A percentile compares a stretch with the other conserved stretches of the same genome.
These are phyloP conservation scores for Allolobophora icterica DNA, from an alignment of 2,888 invertebrate genomes.

Conservation along the genomic window DNA sequence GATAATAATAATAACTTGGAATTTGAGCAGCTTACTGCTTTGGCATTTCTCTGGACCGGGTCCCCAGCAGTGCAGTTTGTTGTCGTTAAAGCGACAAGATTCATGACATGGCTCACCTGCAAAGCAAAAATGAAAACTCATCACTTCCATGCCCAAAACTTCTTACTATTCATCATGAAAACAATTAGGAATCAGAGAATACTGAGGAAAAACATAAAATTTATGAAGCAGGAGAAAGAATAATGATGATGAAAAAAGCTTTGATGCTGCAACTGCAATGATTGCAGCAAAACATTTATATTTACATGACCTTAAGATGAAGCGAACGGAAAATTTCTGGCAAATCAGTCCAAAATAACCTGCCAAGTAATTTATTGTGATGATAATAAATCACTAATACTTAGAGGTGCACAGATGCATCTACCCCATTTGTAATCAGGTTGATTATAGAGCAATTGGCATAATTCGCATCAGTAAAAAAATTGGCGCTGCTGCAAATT, in stretches of 20 bases:
- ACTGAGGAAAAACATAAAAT: background rate
- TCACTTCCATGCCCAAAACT: background rate
- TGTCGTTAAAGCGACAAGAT: background rate
- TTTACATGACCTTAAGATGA: background rate
- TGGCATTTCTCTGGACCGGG: slow-evolving; percentile 91
- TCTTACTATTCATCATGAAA: background rate
- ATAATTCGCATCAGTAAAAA: no score
- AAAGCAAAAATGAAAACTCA: background rate
- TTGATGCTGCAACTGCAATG: background rate
- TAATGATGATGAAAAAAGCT: background rate
- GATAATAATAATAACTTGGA: background rate
- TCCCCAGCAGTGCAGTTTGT: slow-evolving; percentile 79
- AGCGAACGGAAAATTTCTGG: no score
- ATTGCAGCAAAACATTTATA: background rate
- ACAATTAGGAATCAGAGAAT: background rate
- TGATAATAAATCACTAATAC: no score
- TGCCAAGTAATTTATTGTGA: background rate
- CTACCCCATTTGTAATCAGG: no score
- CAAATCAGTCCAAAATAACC: background rate
- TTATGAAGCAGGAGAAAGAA: background rate
- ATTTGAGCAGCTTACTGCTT: slow-evolving; percentile 69
- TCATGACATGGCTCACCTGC: background rate
- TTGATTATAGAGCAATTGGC: no score
- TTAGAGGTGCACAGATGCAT: background rate
- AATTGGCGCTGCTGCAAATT: no score